Evolutionary conservation across 2,888 invertebrate species (phyloP), one percentile per base, ranked within the genome.

Genomic region (Phytoseiulus persimilis): DNA sequence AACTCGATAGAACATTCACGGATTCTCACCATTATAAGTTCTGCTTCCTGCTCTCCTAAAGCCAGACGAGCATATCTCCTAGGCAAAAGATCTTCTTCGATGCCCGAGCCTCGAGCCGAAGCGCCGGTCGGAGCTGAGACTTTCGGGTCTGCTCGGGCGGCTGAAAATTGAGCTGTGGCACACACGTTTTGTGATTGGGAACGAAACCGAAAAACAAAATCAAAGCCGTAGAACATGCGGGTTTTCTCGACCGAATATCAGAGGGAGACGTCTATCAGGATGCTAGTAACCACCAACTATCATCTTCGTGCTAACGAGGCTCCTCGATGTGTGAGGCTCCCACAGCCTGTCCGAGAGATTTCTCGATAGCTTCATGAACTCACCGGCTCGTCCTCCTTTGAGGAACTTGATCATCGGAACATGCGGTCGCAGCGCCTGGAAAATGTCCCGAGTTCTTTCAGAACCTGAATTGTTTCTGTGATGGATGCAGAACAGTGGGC

Each of bases 401-500:
- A 90, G 91, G 84, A 91, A 91, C 83, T 90, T 90, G 39, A 91
- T 91, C 32, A 91, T 87, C 31, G 91, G 91, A 83, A 91, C 89
- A 89, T 91, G 91, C 89, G 91, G 91, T 83, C 91, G 91, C 33
- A 91, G 90, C 83, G 90, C 90, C 91, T 91, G 83, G 33, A 89
- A 83, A 90, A n/a, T 9, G 39, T 6, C 9, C 9, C 39, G 65
- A 23, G 9, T 23, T 23, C 14, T 14, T 65, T 1, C 5, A 28
- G 65, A 65, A 65, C 65, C 28, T 65, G 1, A 14, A 28, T 65
- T 18, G 18, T 23, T 14, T 23, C 23, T 1, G 65, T 23, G 65
- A 14, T 23, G 11, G 65, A 18, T 18, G 14, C 23, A 6, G 65
- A 65, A 14, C 9, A 65, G 65, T 11, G 14, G 18, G 9, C 39